Evolutionary conservation across 1,140 invertebrate species (phyloP).

Genomic region (Meteorus sp.): DNA sequence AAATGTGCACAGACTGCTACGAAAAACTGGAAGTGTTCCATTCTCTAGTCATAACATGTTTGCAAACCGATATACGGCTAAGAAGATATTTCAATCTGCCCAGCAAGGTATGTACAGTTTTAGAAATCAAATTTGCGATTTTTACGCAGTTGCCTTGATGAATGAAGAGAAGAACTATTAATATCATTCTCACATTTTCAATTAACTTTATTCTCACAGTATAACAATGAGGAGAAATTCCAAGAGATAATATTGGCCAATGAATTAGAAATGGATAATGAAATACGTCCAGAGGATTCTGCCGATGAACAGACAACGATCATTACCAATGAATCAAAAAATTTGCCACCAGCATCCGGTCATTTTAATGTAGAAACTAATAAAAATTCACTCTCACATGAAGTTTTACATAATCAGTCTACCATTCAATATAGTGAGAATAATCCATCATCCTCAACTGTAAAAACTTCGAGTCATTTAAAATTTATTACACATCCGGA

Average conservation of each 20-base stretch:
- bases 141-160: no score
- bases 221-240: slow-evolving; percentile 37
- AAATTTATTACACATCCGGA: slow-evolving; percentile 26
- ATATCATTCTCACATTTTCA: no score
- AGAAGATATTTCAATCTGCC: slow-evolving; percentile 40
- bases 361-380: not conserved
- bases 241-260: slow-evolving; percentile 30
- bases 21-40: slow-evolving; percentile 42
- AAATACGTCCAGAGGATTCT: slow-evolving; percentile 18
- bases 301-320: not conserved
- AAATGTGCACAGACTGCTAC: slow-evolving; percentile 42
- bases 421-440: slow-evolving; percentile 2
- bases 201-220: slow-evolving; percentile 29
- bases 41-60: slow-evolving; percentile 35
- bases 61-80: slow-evolving; percentile 43
- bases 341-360: not conserved
- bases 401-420: not conserved
- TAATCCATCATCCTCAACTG: slow-evolving; percentile 5
- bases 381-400: not conserved
- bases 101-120: slow-evolving; percentile 33
- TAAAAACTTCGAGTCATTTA: slow-evolving; percentile 1
- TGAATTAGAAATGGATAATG: slow-evolving; percentile 27
- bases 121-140: no score
- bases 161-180: no score
- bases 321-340: not conserved